A percentile compares a stretch with the other conserved stretches of the same genome.
Conservation (phyloP, 37 sponge, comb jelly and placozoan genomes). For the Chondrilla cf. caribensis region DNA sequence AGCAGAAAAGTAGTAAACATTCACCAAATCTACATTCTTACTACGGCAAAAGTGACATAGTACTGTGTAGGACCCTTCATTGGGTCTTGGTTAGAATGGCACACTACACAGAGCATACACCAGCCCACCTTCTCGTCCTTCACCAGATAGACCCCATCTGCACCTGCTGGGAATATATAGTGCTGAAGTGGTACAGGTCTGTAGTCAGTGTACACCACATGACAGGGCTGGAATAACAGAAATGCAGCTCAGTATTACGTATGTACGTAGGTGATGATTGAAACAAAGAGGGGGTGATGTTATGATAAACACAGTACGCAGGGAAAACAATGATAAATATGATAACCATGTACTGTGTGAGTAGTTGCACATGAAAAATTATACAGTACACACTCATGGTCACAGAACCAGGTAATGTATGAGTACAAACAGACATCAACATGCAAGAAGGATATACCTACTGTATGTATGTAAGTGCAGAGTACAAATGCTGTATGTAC, state of each 20-base stretch:
- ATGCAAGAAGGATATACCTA: no score
- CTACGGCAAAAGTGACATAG: background rate
- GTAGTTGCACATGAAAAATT: no score
- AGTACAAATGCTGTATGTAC: no score
- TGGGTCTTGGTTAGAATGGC: no score
- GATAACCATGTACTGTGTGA: no score
- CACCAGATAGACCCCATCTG: constrained; percentile 95
- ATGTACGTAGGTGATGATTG: background rate
- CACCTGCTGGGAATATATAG: constrained; percentile 94
- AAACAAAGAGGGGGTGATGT: background rate
- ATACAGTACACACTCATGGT: no score
- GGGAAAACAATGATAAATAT: no score
- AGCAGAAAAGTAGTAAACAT: constrained; percentile 19
- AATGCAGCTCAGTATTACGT: background rate
- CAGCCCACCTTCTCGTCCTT: constrained; percentile 95
- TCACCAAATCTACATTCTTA: no score
- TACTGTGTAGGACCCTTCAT: background rate
- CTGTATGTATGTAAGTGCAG: no score
- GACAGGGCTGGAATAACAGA: constrained; percentile 74
- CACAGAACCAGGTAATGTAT: no score
- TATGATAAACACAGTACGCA: background rate
- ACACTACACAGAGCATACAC: no score
- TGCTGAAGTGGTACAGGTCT: constrained; percentile 97
- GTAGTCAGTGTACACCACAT: constrained; percentile 98
- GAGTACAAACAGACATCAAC: no score